A percentile compares a stretch with the other conserved stretches of the same genome.
These are phyloP conservation scores for Cotesia congregata DNA, from an alignment of 2,888 invertebrate genomes.

Conservation along the genomic window DNA sequence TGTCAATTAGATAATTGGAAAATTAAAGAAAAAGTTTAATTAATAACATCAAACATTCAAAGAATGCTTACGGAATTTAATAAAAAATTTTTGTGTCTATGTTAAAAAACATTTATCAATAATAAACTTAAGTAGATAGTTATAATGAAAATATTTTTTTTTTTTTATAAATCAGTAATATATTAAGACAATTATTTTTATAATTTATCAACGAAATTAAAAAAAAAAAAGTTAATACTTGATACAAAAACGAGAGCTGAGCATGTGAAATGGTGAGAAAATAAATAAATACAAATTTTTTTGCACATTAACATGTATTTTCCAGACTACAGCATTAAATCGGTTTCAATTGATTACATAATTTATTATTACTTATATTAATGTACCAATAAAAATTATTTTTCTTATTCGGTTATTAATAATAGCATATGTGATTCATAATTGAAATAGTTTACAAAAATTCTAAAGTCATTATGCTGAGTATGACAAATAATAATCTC, in stretches of 20 bases:
- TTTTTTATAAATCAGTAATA: too few relatives aligned
- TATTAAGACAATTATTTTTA: too few relatives aligned
- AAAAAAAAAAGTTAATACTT: too few relatives aligned
- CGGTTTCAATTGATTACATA: not conserved
- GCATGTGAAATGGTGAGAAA: not conserved
- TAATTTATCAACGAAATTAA: too few relatives aligned
- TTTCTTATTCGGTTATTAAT: not conserved
- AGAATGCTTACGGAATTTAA: too few relatives aligned
- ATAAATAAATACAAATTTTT: not conserved
- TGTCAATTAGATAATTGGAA: too few relatives aligned
- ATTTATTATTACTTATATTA: not conserved
- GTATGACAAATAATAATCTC: not conserved
- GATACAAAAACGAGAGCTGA: not conserved
- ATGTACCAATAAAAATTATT: not conserved
- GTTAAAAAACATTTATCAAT: too few relatives aligned
- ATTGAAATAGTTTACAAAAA: not conserved
- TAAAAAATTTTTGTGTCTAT: too few relatives aligned
- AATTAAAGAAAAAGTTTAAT: too few relatives aligned
- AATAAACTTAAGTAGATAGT: too few relatives aligned
- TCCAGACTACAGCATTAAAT: not conserved
- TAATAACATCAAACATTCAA: not conserved
- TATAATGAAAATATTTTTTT: too few relatives aligned
- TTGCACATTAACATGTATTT: not conserved
- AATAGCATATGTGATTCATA: not conserved
- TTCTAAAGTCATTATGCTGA: not conserved